Base-by-base conservation (phyloP, 2,888 invertebrate genomes). In the Diadromus collaris region DNA sequence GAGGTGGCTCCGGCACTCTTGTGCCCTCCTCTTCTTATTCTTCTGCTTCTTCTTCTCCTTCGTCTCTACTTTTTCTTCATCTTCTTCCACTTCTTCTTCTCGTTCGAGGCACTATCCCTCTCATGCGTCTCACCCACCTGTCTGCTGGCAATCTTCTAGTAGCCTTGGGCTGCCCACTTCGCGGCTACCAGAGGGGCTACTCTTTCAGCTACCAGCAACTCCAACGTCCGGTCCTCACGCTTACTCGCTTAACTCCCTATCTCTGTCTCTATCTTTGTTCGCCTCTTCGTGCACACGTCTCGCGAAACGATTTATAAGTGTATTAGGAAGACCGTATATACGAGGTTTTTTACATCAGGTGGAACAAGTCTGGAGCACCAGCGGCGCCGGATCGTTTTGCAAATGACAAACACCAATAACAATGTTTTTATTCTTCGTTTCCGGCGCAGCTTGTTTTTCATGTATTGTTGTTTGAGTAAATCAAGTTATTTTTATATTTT, bases 71-170 rank as follows among this genome's bases (percentile, higher is more conserved):
- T 63, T 67, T 64, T 71, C 76, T 51, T 48, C 68, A 32, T 61
- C 54, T 19, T 38, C 44, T 27, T 64, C 73, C 64, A 63, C 54
- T 76, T 56, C 67, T 34, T 27, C 54, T 21, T 67, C 67, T 34
- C 6, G 38, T 9, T 58, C 83, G 86, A 83, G 73, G 82, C 84
- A 68, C 72, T 87, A 88, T 88, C 86, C 84, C 86, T 86, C 84
- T 78, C 69, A 77, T 70, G 76, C 76, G 87, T 87, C 88, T 89
- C 89, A 90, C 89, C 90, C 90, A 90, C 90, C 90, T 90, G 90
- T 90, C 90, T 90, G 89, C 88, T 88, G 90, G 90, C 90, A 90
- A 90, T 90, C 90, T 90, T 90, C 90, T 90, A 90, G 90, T 90
- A 90, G 90, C 90, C 90, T 89, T 88, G 89, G 90, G 90, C 90